A percentile compares a stretch with the other conserved stretches of the same genome.
Conservation (phyloP, 2,888 invertebrate genomes). For the Drosophila leonis region DNA sequence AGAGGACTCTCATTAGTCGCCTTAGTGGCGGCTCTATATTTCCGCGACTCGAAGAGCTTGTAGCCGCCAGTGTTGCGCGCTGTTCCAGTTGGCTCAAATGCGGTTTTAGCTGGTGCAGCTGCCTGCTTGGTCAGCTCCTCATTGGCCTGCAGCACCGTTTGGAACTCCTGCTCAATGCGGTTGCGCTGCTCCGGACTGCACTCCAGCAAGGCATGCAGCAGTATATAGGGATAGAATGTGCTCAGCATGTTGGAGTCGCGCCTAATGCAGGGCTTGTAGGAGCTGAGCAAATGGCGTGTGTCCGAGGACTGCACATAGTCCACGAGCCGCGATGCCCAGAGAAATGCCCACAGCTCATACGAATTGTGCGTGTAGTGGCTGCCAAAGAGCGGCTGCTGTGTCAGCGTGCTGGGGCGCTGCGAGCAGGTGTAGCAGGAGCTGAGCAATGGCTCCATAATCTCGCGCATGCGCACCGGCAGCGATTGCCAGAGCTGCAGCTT, state of each 20-base stretch:
- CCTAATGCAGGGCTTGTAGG: conserved; percentile 91
- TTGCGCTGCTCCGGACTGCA: conserved; percentile 84
- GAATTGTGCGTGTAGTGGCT: conserved; percentile 88
- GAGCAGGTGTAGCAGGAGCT: conserved; percentile 88
- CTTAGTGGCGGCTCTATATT: conserved; percentile 61
- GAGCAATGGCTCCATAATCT: conserved; percentile 91
- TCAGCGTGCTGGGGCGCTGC: conserved; percentile 76
- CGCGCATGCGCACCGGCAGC: conserved; percentile 90
- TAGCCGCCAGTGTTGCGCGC: conserved; percentile 42
- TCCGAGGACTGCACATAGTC: conserved; percentile 87
- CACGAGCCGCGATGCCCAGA: conserved; percentile 91
- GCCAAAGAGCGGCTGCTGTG: conserved; percentile 88
- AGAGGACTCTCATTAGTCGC: conserved; percentile 7
- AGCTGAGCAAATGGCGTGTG: conserved; percentile 88
- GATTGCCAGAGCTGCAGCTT: conserved; percentile 90
- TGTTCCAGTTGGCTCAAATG: conserved; percentile 4
- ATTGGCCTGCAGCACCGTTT: conserved; percentile 84
- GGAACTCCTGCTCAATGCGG: conserved; percentile 86
- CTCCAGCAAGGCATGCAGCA: conserved; percentile 88
- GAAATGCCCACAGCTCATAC: conserved; percentile 91
- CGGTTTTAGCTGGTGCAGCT: neutral
- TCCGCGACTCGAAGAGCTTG: conserved; percentile 75
- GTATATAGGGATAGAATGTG: conserved; percentile 91
- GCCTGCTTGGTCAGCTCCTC: conserved; percentile 42
- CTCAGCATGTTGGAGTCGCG: conserved; percentile 90